phyloP scores from a whole-genome alignment of 2,888 invertebrate species.

The Pimpla rufipes region DNA sequence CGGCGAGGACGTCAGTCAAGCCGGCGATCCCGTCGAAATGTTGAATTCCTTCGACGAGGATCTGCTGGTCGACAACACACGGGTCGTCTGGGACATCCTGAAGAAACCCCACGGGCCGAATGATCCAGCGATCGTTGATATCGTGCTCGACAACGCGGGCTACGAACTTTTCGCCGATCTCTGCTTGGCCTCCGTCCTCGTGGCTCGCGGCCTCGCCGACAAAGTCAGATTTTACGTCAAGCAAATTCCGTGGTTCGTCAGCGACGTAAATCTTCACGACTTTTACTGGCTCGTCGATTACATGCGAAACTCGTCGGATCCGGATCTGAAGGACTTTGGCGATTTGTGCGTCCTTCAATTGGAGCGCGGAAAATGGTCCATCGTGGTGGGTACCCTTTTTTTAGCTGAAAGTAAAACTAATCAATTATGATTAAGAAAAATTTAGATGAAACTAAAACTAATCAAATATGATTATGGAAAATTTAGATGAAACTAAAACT shows the following conservation, averaged over 20 bases:
- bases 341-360: constrained; percentile 88
- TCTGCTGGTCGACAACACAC: constrained; percentile 89
- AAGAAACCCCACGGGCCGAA: constrained; percentile 77
- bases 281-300: constrained; percentile 89
- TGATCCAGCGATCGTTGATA: constrained; percentile 86
- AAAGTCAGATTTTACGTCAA: constrained; percentile 94
- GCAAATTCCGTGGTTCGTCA: constrained; percentile 97
- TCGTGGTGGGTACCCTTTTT: constrained; percentile 76
- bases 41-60: constrained; percentile 87
- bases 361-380: constrained; percentile 85
- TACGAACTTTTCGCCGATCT: constrained; percentile 97
- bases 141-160: constrained; percentile 97
- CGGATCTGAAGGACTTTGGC: constrained; percentile 85
- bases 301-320: constrained; percentile 80
- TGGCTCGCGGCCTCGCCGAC: constrained; percentile 87
- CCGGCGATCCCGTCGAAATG: constrained; percentile 87
- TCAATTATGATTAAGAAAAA: too few species aligned
- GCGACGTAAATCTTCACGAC: constrained; percentile 93
- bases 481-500: too few species aligned
- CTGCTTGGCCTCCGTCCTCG: constrained; percentile 93
- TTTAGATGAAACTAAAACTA: too few species aligned
- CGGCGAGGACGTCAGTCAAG: constrained; percentile 89
- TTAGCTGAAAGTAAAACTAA: neutral
- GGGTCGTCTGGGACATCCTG: constrained; percentile 87
- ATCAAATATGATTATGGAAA: too few species aligned